A percentile compares a stretch with the other conserved stretches of the same genome.
Evolutionary conservation across 2,797 vertebrate species (phyloP).

Genomic region (Arnoldichthys spilopterus): DNA sequence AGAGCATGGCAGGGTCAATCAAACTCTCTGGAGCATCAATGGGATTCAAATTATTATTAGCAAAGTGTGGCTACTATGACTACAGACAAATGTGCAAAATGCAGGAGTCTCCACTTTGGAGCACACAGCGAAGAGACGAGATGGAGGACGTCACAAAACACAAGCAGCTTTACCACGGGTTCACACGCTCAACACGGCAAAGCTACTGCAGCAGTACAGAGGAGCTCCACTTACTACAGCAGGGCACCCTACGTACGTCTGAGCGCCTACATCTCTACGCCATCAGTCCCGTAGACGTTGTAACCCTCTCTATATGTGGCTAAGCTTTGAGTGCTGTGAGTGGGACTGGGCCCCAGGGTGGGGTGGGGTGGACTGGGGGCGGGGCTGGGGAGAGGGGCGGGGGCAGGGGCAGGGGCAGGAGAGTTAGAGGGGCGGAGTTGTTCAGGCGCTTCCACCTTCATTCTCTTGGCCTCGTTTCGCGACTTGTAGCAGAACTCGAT

Average conservation of each 20-base stretch:
- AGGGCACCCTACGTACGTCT: conserved; percentile 58
- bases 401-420: conserved; percentile 79
- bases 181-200: conserved; percentile 57
- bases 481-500: conserved; percentile 99
- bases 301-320: conserved; percentile 99
- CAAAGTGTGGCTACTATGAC: conserved; percentile 11
- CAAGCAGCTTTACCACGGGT: conserved; percentile 60
- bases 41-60: background rate
- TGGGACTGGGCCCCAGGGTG: conserved; percentile 95
- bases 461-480: conserved; percentile 99
- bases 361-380: conserved; percentile 87
- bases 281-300: conserved; percentile 99
- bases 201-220: conserved; percentile 56
- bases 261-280: conserved; percentile 99
- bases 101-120: conserved; percentile 47
- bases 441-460: conserved; percentile 99
- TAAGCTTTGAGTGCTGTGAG: conserved; percentile 99
- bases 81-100: conserved; percentile 47
- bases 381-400: conserved; percentile 94
- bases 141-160: conserved; percentile 60
- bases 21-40: background rate
- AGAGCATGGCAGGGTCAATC: background rate
- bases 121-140: conserved; percentile 48
- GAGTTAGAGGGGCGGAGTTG: conserved; percentile 61
- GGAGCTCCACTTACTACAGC: conserved; percentile 61